Base-by-base conservation (phyloP, 2,113 vertebrate genomes). In the Heliornis fulica region DNA sequence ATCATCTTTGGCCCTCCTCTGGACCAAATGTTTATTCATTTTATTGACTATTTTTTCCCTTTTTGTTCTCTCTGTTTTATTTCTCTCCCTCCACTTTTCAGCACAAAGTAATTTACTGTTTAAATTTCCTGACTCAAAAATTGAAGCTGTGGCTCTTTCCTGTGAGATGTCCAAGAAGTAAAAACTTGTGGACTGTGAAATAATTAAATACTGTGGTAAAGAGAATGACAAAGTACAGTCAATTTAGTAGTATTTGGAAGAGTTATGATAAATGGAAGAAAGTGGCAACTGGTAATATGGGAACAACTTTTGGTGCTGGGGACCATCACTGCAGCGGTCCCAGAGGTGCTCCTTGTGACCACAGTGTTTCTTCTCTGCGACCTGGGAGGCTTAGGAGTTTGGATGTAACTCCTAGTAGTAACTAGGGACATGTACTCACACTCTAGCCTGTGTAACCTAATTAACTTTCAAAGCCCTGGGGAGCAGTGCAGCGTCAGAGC, bases 401-500 rank as follows among this genome's bases (percentile, higher is more conserved):
- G 29, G 28, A 19, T 61, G n/a, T 36, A 56, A 20, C 46, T 70
- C 31, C 19, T 40, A 20, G 23, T 40, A 85, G 53, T 36, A 85
- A 25, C 45, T 50, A 54, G 21, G 53, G 31, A 16, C 7, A 1
- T 0, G 2, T 38, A 10, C 34, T 75, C 9, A 13, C 0, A 0
- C 29, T 53, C 4, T 15, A 13, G 23, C 0, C 0, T 3, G 10
- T 45, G 66, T 77, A 45, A 59, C 40, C 21, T 43, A 3, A 15
- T 65, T 38, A 61, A 31, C 40, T 57, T 29, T 5, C 31, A 41
- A 13, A 48, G 36, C 70, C 57, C 23, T 21, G 7, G 38, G 41
- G 15, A 46, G 13, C 0, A 0, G 13, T 4, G 46, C 1, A 0
- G 12, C 54, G 43, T 40, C 31, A 79, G 57, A 3, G 1, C 13